Evolutionary conservation across 2,888 invertebrate species (phyloP).

Genomic region (Tuta absoluta): DNA sequence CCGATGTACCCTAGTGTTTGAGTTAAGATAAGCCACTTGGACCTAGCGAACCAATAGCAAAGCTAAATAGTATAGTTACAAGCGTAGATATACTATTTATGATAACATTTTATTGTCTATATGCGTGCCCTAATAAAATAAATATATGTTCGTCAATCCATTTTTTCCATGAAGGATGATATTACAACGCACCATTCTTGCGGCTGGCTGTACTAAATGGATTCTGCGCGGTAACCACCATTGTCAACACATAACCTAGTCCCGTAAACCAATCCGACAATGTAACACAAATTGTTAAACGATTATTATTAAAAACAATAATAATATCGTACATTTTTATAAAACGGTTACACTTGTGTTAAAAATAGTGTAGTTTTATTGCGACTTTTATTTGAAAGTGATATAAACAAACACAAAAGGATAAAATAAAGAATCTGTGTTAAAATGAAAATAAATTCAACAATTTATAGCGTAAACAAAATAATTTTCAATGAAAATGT

Average conservation of each 20-base stretch:
- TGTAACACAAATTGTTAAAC: conserved; percentile 7
- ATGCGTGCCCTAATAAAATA: too few species aligned
- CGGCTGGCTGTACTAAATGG: conserved; percentile 43
- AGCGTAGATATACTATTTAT: too few species aligned
- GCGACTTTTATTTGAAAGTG: background rate
- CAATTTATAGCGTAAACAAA: background rate
- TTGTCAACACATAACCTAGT: conserved; percentile 71
- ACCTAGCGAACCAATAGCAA: too few species aligned
- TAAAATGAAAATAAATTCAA: background rate
- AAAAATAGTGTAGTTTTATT: background rate
- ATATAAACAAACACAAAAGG: conserved; percentile 22
- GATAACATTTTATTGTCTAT: too few species aligned
- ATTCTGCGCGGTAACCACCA: conserved; percentile 67
- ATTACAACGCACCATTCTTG: background rate
- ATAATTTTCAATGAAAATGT: background rate
- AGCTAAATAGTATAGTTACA: too few species aligned
- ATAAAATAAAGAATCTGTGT: conserved; percentile 1
- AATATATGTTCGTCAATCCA: background rate
- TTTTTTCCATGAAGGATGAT: background rate
- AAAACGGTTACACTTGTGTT: background rate
- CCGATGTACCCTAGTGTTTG: too few species aligned
- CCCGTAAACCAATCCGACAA: conserved; percentile 40
- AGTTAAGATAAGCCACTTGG: too few species aligned
- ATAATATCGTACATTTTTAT: background rate
- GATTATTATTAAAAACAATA: background rate